Evolutionary conservation across 2,888 invertebrate genomes (phyloP).

Genomic region (Spatulosminthurus flaviceps): DNA sequence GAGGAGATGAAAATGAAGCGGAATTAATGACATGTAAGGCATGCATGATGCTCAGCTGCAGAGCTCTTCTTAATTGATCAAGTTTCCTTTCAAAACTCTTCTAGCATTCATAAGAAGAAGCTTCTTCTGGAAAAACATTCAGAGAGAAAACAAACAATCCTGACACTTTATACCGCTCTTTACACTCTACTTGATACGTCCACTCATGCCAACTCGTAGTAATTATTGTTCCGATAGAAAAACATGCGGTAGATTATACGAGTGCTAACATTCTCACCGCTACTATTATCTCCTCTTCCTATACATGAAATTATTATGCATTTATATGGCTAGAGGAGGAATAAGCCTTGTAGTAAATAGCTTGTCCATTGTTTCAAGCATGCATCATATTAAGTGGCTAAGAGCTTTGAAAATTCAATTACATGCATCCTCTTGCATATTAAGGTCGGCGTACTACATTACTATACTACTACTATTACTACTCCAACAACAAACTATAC

Average conservation of each 20-base stretch:
- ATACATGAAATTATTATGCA: no score
- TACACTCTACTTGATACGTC: no score
- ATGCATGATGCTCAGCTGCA: background rate
- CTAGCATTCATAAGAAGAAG: no score
- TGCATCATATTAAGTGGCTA: background rate
- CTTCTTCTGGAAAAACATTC: background rate
- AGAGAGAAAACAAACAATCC: background rate
- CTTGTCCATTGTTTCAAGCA: constrained; percentile 2
- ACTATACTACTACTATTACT: background rate
- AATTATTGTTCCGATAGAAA: no score
- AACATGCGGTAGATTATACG: no score
- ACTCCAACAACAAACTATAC: no score
- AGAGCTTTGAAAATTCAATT: constrained; percentile 1
- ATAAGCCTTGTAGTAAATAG: background rate
- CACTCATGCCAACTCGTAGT: no score
- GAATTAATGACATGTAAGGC: background rate
- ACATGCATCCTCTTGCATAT: constrained; percentile 14
- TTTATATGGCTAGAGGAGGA: no score
- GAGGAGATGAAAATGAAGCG: background rate
- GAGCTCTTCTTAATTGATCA: background rate
- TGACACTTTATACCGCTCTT: background rate
- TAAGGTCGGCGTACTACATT: constrained; percentile 18
- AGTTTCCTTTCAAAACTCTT: background rate
- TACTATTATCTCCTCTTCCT: background rate
- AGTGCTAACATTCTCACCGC: no score